phyloP scores from a whole-genome alignment of 2,797 vertebrate genomes.

The Sylvilagus floridanus region DNA sequence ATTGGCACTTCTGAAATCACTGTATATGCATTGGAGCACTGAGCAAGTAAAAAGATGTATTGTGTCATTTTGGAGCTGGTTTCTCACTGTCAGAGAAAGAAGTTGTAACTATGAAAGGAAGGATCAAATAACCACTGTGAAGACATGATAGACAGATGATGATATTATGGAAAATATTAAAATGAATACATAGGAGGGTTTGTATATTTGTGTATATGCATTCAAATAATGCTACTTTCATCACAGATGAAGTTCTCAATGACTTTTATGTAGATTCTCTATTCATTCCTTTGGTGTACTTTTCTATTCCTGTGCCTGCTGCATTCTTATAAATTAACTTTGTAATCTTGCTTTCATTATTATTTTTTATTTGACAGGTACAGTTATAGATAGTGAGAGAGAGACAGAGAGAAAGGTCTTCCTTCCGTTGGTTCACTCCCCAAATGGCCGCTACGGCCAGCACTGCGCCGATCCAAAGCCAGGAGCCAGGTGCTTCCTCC shows the following conservation, averaged over 20 bases:
- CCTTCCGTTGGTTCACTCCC: too few relatives aligned
- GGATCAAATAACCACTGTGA: background rate
- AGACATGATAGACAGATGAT: background rate
- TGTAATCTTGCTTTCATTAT: background rate
- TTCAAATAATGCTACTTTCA: background rate
- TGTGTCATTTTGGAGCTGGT: background rate
- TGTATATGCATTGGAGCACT: background rate
- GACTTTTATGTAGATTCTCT: background rate
- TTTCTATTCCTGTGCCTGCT: background rate
- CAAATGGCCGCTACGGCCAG: too few relatives aligned
- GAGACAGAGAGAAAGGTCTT: too few relatives aligned
- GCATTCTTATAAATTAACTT: background rate
- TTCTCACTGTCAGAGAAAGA: background rate
- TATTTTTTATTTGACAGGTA: background rate
- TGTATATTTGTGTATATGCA: background rate
- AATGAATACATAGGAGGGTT: background rate
- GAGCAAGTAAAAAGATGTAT: background rate
- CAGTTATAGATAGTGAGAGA: too few relatives aligned
- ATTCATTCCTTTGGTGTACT: background rate
- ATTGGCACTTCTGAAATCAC: background rate
- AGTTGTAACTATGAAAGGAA: background rate
- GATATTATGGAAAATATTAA: background rate
- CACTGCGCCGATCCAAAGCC: too few relatives aligned
- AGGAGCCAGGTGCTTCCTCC: too few relatives aligned
- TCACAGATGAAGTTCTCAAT: background rate